Percentiles rank a stretch among this genome's conserved stretches.
Conservation (phyloP, 2,113 vertebrate genomes). For the Oryzias javanicus region DNA sequence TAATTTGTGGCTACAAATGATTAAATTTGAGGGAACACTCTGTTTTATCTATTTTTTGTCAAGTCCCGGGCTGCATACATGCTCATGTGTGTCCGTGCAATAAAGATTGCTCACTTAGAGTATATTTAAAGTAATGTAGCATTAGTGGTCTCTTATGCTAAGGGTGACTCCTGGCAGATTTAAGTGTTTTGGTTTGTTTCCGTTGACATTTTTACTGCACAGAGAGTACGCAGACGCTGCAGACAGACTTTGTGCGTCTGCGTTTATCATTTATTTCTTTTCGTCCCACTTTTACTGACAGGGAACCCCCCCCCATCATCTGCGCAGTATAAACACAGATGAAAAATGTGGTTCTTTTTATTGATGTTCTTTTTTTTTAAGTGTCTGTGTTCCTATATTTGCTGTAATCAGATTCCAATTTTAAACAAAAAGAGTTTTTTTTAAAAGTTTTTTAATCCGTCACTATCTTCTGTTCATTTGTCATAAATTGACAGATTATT, state of each 20-base stretch:
- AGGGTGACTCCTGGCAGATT: slow-evolving; percentile 17
- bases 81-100: slow-evolving; percentile 15
- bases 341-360: not conserved
- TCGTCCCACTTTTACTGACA: slow-evolving; percentile 33
- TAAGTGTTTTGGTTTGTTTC: slow-evolving; percentile 29
- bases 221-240: slow-evolving; percentile 9
- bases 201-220: slow-evolving; percentile 44
- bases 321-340: slow-evolving; percentile 27
- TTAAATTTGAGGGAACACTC: too few relatives aligned
- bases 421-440: not conserved
- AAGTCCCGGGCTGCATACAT: not conserved
- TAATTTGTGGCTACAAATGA: too few relatives aligned
- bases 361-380: slow-evolving; percentile 25
- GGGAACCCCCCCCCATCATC: slow-evolving; percentile 34
- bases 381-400: slow-evolving; percentile 18
- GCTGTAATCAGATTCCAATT: slow-evolving; percentile 16
- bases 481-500: slow-evolving; percentile 5
- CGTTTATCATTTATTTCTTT: slow-evolving; percentile 12
- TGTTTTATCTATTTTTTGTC: too few relatives aligned
- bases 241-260: slow-evolving; percentile 40
- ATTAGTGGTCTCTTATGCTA: slow-evolving; percentile 23
- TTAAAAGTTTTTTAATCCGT: slow-evolving; percentile 6
- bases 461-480: slow-evolving; percentile 23
- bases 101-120: slow-evolving; percentile 26
- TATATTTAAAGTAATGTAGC: slow-evolving; percentile 38